Conservation (phyloP, 2,113 vertebrate genomes). For the Syrmaticus mikado region DNA sequence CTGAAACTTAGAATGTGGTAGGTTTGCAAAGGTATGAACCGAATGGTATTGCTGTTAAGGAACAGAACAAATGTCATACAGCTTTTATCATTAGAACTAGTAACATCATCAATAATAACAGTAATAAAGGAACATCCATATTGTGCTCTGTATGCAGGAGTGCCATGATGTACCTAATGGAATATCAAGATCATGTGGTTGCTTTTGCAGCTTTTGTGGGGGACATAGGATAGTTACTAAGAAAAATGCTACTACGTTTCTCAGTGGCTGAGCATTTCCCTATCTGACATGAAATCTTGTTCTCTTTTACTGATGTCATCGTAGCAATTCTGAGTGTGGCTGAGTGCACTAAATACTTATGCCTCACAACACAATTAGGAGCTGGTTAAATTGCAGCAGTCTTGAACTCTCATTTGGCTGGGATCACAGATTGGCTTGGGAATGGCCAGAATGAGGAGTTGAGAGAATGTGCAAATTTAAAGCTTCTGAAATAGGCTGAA, state of each 20-base stretch:
- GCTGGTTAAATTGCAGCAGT: neutral
- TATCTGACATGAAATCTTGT: neutral
- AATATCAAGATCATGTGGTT: neutral
- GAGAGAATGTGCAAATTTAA: neutral
- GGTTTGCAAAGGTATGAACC: neutral
- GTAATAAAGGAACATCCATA: neutral
- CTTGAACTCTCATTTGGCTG: neutral
- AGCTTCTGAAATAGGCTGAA: neutral
- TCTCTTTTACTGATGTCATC: neutral
- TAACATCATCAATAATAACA: neutral
- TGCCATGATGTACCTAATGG: neutral
- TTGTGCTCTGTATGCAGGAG: fast-evolving
- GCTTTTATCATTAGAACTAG: neutral
- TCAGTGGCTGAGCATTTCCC: neutral
- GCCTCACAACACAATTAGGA: neutral
- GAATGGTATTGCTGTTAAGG: neutral
- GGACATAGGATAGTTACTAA: neutral
- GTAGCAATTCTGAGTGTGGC: neutral
- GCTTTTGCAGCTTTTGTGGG: neutral
- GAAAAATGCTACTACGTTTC: neutral
- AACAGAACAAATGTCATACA: neutral
- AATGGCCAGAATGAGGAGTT: neutral
- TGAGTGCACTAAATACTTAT: neutral
- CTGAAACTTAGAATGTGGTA: neutral
- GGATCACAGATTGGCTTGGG: neutral